Conservation (phyloP, 2,888 invertebrate genomes). For the Chloroclysta siterata region DNA sequence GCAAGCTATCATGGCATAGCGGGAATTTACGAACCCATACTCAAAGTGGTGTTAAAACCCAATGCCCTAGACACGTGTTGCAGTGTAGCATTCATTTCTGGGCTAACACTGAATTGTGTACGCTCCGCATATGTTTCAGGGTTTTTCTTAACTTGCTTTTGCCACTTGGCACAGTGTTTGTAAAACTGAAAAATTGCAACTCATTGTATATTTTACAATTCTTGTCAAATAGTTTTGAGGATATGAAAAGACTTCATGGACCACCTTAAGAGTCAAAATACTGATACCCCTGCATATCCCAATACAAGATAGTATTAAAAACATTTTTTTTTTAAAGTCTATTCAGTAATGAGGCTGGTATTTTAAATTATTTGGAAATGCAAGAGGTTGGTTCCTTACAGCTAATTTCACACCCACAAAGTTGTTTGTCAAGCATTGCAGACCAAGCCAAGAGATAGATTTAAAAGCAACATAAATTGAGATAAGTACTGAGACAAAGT, state of each 20-base stretch:
- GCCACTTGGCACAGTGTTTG: slow-evolving; percentile 90
- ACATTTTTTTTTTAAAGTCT: too few species aligned
- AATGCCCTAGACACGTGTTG: slow-evolving; percentile 85
- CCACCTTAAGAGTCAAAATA: too few species aligned
- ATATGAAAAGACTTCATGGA: neutral
- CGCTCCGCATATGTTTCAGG: slow-evolving; percentile 85
- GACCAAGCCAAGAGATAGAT: slow-evolving; percentile 15
- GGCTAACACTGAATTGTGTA: slow-evolving; percentile 80
- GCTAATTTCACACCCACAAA: slow-evolving; percentile 3
- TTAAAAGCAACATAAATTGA: slow-evolving; percentile 4
- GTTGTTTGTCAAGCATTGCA: slow-evolving; percentile 13
- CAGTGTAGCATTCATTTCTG: slow-evolving; percentile 84
- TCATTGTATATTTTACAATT: slow-evolving; percentile 37
- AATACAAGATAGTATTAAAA: too few species aligned
- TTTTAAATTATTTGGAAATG: too few species aligned
- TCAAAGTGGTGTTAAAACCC: slow-evolving; percentile 81
- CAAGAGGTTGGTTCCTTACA: neutral
- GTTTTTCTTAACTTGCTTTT: slow-evolving; percentile 88
- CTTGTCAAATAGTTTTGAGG: slow-evolving; percentile 1
- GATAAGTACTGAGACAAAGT: neutral
- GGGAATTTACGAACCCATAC: slow-evolving; percentile 77
- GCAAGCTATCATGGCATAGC: slow-evolving; percentile 49
- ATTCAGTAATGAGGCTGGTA: too few species aligned
- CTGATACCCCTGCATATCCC: too few species aligned
- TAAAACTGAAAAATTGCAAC: slow-evolving; percentile 88